Conservation (phyloP, 1,140 invertebrate species). For the Prorops nasuta region DNA sequence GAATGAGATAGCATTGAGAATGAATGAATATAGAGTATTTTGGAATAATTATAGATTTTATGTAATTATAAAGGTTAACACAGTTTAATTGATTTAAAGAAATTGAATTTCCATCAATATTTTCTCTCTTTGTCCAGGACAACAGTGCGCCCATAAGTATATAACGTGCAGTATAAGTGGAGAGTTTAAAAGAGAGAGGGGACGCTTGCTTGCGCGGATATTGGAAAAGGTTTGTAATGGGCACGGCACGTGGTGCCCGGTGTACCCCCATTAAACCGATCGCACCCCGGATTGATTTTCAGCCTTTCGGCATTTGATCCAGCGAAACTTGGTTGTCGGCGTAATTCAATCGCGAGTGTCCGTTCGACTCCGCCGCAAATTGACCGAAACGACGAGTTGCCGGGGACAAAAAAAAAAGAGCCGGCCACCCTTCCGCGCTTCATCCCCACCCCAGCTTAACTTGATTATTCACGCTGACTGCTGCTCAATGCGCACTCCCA, state of each 20-base stretch:
- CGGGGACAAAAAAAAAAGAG: not conserved
- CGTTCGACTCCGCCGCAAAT: slow-evolving; percentile 48
- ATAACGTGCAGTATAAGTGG: slow-evolving; percentile 6
- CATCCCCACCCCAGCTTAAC: no score
- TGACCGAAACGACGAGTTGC: slow-evolving; percentile 35
- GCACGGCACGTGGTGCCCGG: slow-evolving; percentile 34
- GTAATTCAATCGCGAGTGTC: slow-evolving; percentile 51
- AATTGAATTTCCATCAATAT: no score
- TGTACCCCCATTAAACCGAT: slow-evolving; percentile 44
- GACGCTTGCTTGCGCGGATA: no score
- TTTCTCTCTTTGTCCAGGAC: no score
- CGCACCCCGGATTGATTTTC: slow-evolving; percentile 42
- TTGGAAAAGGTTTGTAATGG: slow-evolving; percentile 28
- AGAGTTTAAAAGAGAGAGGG: not conserved
- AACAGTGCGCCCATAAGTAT: no score
- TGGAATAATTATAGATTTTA: no score
- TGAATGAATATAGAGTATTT: no score
- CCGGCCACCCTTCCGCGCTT: no score
- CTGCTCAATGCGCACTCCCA: slow-evolving; percentile 27
- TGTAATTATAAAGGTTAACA: no score
- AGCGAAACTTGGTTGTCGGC: slow-evolving; percentile 46
- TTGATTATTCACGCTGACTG: slow-evolving; percentile 38
- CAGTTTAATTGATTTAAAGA: no score
- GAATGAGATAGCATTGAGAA: no score
- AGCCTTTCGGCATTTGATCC: slow-evolving; percentile 48